These are phyloP conservation scores for Listronotus oregonensis DNA, from an alignment of 1,140 invertebrate genomes.

Conservation along the genomic window DNA sequence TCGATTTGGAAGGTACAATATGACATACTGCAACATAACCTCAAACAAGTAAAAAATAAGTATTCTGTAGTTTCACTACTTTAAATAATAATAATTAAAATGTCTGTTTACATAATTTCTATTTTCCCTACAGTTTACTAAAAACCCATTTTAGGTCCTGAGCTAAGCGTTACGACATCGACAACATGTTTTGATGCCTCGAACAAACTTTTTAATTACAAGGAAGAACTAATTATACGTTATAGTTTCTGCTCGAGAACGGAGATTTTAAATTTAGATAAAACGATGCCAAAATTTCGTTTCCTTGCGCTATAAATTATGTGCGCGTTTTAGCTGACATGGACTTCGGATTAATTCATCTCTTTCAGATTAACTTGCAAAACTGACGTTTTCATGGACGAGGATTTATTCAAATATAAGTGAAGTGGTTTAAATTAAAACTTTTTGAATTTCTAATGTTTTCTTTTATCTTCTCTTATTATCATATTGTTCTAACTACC, in stretches of 20 bases:
- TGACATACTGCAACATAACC: too few relatives aligned
- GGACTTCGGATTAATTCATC: conserved; percentile 54
- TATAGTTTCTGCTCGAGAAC: conserved; percentile 46
- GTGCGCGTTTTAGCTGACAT: conserved; percentile 47
- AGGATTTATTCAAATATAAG: conserved; percentile 33
- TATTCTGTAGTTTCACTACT: too few relatives aligned
- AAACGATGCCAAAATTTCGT: conserved; percentile 55
- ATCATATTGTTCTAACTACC: too few relatives aligned
- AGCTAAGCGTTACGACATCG: background rate
- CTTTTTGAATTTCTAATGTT: too few relatives aligned
- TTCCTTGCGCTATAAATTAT: conserved; percentile 51
- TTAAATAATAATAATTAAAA: too few relatives aligned
- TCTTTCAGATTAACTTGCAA: conserved; percentile 51
- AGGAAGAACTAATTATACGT: conserved; percentile 51
- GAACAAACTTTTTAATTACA: conserved; percentile 51
- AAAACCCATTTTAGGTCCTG: too few relatives aligned
- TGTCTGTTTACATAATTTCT: too few relatives aligned
- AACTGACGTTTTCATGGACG: conserved; percentile 20
- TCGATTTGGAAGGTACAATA: too few relatives aligned
- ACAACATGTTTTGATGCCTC: conserved; percentile 23
- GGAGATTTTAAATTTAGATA: conserved; percentile 56
- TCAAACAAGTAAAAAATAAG: too few relatives aligned
- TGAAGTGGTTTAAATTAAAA: too few relatives aligned
- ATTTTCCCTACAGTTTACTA: too few relatives aligned
- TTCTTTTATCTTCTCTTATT: too few relatives aligned